phyloP scores from a whole-genome alignment of 2,797 vertebrate species.

The Chelonia mydas region DNA sequence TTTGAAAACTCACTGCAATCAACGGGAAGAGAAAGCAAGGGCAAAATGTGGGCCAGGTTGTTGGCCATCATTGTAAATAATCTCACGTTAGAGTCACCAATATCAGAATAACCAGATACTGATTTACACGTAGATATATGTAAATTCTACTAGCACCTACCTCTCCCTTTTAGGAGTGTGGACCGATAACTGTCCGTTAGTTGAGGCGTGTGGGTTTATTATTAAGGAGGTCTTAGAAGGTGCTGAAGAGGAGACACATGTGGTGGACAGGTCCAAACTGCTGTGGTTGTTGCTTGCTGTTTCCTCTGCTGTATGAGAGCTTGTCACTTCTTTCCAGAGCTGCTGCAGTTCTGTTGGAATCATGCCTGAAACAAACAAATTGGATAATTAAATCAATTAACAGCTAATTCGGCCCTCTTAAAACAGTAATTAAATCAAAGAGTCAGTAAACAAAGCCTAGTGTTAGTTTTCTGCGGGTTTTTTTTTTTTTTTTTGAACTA shows the following conservation, averaged over 20 bases:
- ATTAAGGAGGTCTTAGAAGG: constrained; percentile 91
- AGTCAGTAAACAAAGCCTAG: constrained; percentile 96
- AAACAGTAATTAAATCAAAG: constrained; percentile 98
- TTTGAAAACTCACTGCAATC: constrained; percentile 24
- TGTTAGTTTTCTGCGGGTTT: constrained; percentile 82
- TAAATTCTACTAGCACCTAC: constrained; percentile 75
- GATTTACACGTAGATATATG: not conserved
- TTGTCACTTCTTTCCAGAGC: constrained; percentile 99
- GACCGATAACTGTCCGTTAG: constrained; percentile 94
- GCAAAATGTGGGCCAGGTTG: constrained; percentile 27
- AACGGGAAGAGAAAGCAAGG: not conserved
- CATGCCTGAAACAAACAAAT: constrained; percentile 99
- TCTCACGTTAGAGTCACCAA: not conserved
- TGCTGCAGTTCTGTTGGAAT: constrained; percentile 99
- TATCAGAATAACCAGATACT: not conserved
- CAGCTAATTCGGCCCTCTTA: constrained; percentile 95
- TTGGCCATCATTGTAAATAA: not conserved
- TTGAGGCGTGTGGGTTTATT: constrained; percentile 93
- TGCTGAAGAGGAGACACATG: constrained; percentile 87
- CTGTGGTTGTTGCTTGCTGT: constrained; percentile 91
- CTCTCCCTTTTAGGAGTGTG: constrained; percentile 94
- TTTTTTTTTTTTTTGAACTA: constrained; percentile 78
- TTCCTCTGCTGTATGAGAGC: constrained; percentile 91
- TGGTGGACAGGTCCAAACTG: constrained; percentile 93
- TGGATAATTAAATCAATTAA: constrained; percentile 99